A percentile compares a stretch with the other conserved stretches of the same genome.
These are phyloP conservation scores for Pseudococcus longispinus DNA, from an alignment of 2,888 invertebrate genomes.

Conservation along the genomic window DNA sequence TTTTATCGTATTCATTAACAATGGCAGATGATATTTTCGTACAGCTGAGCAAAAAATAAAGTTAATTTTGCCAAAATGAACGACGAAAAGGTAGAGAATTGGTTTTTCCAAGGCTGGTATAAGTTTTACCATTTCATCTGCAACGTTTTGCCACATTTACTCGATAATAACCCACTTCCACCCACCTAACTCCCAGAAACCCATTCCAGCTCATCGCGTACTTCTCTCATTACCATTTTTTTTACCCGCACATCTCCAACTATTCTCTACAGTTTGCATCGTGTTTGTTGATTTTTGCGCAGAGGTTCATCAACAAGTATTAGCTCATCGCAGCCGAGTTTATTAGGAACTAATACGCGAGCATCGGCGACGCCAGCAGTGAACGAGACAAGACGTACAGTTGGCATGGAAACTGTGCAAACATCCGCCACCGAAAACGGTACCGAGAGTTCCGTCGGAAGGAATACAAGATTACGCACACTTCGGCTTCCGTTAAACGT, in stretches of 20 bases:
- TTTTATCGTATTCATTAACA: slow-evolving; percentile 9
- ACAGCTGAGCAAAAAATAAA: background rate
- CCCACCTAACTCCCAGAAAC: background rate
- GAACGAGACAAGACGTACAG: slow-evolving; percentile 41
- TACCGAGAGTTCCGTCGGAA: slow-evolving; percentile 68
- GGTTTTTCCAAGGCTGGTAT: background rate
- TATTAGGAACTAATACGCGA: slow-evolving; percentile 40
- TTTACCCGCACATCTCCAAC: background rate
- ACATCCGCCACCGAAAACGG: slow-evolving; percentile 21
- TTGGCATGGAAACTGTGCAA: slow-evolving; percentile 25
- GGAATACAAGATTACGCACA: slow-evolving; percentile 69
- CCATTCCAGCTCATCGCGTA: background rate
- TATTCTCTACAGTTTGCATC: background rate
- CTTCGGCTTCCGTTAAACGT: slow-evolving; percentile 71
- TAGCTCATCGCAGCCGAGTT: slow-evolving; percentile 50
- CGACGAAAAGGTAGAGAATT: background rate
- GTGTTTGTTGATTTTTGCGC: background rate
- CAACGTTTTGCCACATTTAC: background rate
- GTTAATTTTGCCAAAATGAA: background rate
- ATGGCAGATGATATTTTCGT: background rate
- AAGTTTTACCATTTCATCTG: background rate
- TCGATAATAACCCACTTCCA: background rate
- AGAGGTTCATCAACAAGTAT: slow-evolving; percentile 39
- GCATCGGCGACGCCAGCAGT: slow-evolving; percentile 58
- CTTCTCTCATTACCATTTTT: background rate